phyloP scores from a whole-genome alignment of 1,140 invertebrate species.

The roundworm (Caenorhabditis elegans) region DNA sequence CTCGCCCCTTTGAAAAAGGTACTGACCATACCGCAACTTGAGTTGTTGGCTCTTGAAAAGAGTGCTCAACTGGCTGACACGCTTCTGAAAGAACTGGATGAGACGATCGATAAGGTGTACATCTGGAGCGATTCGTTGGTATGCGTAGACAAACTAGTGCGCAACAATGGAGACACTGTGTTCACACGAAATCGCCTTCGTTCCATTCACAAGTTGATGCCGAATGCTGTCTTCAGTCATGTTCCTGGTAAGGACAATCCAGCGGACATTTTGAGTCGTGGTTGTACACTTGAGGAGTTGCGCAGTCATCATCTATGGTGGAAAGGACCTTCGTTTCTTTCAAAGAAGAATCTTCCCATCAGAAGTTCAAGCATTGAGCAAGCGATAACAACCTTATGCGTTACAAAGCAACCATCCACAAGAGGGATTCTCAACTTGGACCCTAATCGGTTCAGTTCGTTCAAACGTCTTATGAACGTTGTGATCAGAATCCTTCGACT shows the following conservation, averaged over 20 bases:
- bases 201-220: neutral
- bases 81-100: constrained; percentile 15
- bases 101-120: neutral
- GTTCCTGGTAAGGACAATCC: constrained; percentile 39
- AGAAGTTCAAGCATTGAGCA: neutral
- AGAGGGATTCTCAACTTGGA: neutral
- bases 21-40: too few species aligned
- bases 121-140: constrained; percentile 49
- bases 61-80: too few species aligned
- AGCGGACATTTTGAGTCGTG: constrained; percentile 37
- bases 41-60: too few species aligned
- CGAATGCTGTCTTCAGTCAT: constrained; percentile 2
- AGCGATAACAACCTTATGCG: neutral
- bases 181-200: constrained; percentile 43
- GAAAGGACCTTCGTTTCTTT: neutral
- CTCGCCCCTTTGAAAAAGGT: too few species aligned
- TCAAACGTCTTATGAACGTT: neutral
- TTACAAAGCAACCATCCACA: neutral
- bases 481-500: neutral
- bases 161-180: neutral
- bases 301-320: neutral
- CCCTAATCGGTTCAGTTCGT: neutral
- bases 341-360: neutral
- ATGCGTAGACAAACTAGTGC: constrained; percentile 33
- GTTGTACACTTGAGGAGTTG: neutral